phyloP scores from a whole-genome alignment of 2,113 vertebrate species.

The Australoheros scitulus region DNA sequence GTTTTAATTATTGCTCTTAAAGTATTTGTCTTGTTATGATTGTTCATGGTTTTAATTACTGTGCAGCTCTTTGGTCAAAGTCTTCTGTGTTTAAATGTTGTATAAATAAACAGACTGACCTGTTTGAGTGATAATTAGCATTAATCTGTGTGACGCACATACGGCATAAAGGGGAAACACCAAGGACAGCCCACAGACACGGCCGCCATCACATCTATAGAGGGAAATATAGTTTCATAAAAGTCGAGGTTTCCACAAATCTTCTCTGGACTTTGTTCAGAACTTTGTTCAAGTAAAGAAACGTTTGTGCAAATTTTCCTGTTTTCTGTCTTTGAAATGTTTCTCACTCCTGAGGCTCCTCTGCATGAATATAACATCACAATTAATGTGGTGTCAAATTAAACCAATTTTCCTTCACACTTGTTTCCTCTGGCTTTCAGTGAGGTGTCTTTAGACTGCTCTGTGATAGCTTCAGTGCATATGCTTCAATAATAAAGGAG shows the following conservation, averaged over 20 bases:
- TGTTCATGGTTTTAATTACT: background rate
- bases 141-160: background rate
- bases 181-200: background rate
- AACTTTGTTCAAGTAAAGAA: slow-evolving; percentile 1
- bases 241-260: background rate
- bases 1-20: background rate
- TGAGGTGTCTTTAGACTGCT: slow-evolving; percentile 2
- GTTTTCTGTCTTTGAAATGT: background rate
- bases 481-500: slow-evolving; percentile 13
- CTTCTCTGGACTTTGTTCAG: background rate
- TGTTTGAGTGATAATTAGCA: background rate
- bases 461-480: background rate
- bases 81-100: background rate
- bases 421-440: background rate
- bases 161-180: background rate
- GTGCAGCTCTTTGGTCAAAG: background rate
- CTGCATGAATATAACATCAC: background rate
- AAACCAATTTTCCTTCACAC: slow-evolving; percentile 1
- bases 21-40: background rate
- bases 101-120: background rate
- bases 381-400: slow-evolving; percentile 7
- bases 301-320: background rate
- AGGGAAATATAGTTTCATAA: background rate
- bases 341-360: background rate
- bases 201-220: background rate